These are phyloP conservation scores for Gobio gobio DNA, from an alignment of 2,113 vertebrate genomes.

Conservation along the genomic window DNA sequence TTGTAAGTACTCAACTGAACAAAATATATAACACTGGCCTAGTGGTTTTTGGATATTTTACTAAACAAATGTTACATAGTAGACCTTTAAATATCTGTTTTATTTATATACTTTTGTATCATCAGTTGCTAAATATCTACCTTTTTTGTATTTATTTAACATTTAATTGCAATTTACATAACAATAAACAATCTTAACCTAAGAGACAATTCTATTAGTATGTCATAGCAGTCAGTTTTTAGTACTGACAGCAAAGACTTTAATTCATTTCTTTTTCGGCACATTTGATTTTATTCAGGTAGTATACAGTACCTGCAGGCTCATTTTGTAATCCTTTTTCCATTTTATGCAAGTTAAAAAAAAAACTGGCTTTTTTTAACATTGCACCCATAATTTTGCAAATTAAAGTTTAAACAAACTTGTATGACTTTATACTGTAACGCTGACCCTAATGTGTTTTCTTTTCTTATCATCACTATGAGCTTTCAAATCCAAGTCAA, in stretches of 20 bases:
- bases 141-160: background rate
- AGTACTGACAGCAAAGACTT: background rate
- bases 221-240: background rate
- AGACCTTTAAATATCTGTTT: background rate
- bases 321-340: background rate
- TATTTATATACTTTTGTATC: background rate
- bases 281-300: background rate
- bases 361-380: background rate
- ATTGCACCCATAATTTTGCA: background rate
- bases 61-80: no score
- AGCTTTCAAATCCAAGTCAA: background rate
- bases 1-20: no score
- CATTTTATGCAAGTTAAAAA: background rate
- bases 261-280: background rate
- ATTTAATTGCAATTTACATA: background rate
- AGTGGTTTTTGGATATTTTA: no score
- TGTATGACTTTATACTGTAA: background rate
- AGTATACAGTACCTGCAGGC: background rate
- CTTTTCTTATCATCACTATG: background rate
- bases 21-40: no score
- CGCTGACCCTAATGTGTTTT: slow-evolving; percentile 13
- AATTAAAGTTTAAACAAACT: background rate
- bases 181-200: background rate
- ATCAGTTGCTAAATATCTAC: background rate
- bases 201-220: background rate